A percentile compares a stretch with the other conserved stretches of the same genome.
These are phyloP conservation scores for Sciurus vulgaris DNA, from an alignment of 2,797 vertebrate species.

Conservation along the genomic window DNA sequence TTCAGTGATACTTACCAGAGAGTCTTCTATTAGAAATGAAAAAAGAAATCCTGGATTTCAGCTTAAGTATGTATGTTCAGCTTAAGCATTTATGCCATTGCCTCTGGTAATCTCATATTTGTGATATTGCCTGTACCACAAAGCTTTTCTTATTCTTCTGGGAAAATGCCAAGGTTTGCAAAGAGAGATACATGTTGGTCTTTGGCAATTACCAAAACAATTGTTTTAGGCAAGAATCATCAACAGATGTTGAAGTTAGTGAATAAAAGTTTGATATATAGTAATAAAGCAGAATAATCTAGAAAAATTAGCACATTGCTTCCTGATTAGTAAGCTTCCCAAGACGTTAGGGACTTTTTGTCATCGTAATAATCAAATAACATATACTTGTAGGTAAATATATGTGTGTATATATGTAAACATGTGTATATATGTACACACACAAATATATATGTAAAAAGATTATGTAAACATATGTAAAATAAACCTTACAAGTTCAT, in stretches of 20 bases:
- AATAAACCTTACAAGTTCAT: not conserved
- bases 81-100: not conserved
- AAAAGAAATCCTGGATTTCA: conserved; percentile 27
- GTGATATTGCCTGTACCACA: not conserved
- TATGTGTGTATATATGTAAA: not conserved
- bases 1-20: not conserved
- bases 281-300: not conserved
- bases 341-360: conserved; percentile 17
- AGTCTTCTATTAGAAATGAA: not conserved
- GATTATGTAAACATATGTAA: not conserved
- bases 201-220: not conserved
- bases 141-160: not conserved
- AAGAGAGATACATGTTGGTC: not conserved
- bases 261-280: not conserved
- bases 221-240: not conserved
- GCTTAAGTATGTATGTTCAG: not conserved
- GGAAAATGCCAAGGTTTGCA: not conserved
- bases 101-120: not conserved
- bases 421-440: not conserved
- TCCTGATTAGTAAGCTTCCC: conserved; percentile 4
- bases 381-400: not conserved
- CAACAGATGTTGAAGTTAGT: not conserved
- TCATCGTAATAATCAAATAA: conserved; percentile 30
- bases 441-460: not conserved
- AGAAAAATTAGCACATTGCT: not conserved